Conservation (phyloP, 2,888 invertebrate species). For the Stomorhina lunata region DNA sequence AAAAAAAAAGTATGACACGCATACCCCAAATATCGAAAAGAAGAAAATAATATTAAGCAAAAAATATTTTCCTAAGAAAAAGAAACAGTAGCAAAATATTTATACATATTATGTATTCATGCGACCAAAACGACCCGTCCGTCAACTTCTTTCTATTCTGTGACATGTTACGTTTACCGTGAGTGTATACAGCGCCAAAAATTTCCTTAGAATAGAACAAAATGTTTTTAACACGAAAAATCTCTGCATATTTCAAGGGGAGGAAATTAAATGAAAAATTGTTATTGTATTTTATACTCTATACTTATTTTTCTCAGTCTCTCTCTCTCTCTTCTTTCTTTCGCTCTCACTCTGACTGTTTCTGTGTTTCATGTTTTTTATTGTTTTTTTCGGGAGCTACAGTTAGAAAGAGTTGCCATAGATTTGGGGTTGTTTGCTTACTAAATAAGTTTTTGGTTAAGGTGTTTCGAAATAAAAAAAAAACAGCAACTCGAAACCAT, state of each 20-base stretch:
- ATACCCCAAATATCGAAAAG: slow-evolving; percentile 29
- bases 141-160: too few relatives aligned
- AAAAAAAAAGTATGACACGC: slow-evolving; percentile 41
- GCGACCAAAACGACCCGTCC: too few relatives aligned
- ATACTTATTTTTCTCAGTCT: not conserved
- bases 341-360: not conserved
- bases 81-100: too few relatives aligned
- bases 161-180: slow-evolving; percentile 13
- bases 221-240: slow-evolving; percentile 38
- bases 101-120: too few relatives aligned
- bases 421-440: too few relatives aligned
- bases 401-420: slow-evolving; percentile 33
- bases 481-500: too few relatives aligned
- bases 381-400: not conserved
- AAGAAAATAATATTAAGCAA: not conserved
- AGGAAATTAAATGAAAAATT: slow-evolving; percentile 44
- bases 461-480: too few relatives aligned
- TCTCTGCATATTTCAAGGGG: slow-evolving; percentile 56
- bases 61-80: too few relatives aligned
- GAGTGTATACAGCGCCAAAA: slow-evolving; percentile 44
- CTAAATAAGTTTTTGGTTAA: too few relatives aligned
- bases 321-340: not conserved
- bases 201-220: not conserved
- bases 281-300: slow-evolving; percentile 6
- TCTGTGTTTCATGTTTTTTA: not conserved